Conservation (phyloP, 2,888 invertebrate genomes). For the Chaitophorus viminalis region DNA sequence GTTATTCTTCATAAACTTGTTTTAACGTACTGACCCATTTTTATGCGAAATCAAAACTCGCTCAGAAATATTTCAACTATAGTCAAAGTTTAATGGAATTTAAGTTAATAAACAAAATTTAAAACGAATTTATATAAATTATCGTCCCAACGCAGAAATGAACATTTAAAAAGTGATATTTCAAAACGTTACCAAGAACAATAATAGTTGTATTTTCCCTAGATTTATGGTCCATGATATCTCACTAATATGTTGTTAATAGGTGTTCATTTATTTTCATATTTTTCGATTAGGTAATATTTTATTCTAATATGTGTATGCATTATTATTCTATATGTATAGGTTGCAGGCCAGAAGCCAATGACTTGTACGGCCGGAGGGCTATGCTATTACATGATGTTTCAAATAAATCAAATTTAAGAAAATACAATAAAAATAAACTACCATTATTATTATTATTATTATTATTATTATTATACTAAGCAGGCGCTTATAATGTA, state of each 20-base stretch:
- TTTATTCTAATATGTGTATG: slow-evolving; percentile 2
- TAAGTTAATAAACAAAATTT: neutral
- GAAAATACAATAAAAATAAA: slow-evolving; percentile 54
- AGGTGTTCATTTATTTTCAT: slow-evolving; percentile 49
- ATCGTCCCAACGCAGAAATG: neutral
- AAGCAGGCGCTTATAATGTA: slow-evolving; percentile 38
- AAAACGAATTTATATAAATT: neutral
- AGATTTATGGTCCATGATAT: slow-evolving; percentile 14
- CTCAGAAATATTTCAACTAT: neutral
- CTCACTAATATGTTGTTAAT: slow-evolving; percentile 25
- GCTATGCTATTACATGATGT: slow-evolving; percentile 49
- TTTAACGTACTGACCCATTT: slow-evolving; percentile 21
- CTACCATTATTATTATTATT: slow-evolving; percentile 35
- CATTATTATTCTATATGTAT: neutral
- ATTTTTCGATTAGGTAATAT: slow-evolving; percentile 42
- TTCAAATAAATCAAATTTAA: slow-evolving; percentile 59
- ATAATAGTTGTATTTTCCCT: slow-evolving; percentile 14
- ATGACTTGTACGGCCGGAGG: slow-evolving; percentile 47
- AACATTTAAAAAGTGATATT: slow-evolving; percentile 40
- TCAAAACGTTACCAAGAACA: slow-evolving; percentile 32
- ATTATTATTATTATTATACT: slow-evolving; percentile 7
- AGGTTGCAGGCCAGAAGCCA: slow-evolving; percentile 50
- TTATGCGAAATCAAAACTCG: slow-evolving; percentile 8
- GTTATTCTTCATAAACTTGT: slow-evolving; percentile 43
- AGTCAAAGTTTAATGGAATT: slow-evolving; percentile 13